phyloP scores from a whole-genome alignment of 1,140 invertebrate genomes.

The Neuroterus valhalla region DNA sequence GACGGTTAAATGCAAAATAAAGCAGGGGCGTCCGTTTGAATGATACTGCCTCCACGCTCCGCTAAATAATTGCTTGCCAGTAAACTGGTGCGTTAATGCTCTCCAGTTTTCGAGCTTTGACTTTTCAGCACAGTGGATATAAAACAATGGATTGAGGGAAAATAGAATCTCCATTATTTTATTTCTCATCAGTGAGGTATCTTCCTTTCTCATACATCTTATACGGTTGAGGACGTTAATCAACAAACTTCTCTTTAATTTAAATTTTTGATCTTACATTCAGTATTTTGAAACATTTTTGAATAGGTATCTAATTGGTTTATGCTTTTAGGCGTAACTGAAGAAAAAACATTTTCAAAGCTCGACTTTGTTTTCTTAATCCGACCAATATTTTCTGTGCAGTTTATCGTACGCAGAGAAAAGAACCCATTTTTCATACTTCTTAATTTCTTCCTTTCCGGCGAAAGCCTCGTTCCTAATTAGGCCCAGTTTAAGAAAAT shows the following conservation, averaged over 20 bases:
- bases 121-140: constrained; percentile 6
- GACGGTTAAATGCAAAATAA: constrained; percentile 24
- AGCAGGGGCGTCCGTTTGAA: constrained; percentile 12
- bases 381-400: neutral
- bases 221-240: no score
- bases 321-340: no score
- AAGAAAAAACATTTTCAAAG: no score
- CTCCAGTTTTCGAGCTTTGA: constrained; percentile 25
- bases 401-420: neutral
- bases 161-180: neutral
- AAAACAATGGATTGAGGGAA: neutral
- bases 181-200: no score
- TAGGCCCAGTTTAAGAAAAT: constrained; percentile 20
- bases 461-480: constrained; percentile 3
- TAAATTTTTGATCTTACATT: no score
- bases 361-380: no score
- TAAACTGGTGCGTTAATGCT: constrained; percentile 19
- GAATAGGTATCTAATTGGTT: no score
- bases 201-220: no score
- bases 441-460: neutral
- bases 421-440: neutral
- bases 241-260: no score
- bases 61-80: constrained; percentile 18
- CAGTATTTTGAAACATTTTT: no score
- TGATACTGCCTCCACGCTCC: constrained; percentile 19